Evolutionary conservation across 2,797 vertebrate species (phyloP).

Genomic region (Enteromius trimaculatus): DNA sequence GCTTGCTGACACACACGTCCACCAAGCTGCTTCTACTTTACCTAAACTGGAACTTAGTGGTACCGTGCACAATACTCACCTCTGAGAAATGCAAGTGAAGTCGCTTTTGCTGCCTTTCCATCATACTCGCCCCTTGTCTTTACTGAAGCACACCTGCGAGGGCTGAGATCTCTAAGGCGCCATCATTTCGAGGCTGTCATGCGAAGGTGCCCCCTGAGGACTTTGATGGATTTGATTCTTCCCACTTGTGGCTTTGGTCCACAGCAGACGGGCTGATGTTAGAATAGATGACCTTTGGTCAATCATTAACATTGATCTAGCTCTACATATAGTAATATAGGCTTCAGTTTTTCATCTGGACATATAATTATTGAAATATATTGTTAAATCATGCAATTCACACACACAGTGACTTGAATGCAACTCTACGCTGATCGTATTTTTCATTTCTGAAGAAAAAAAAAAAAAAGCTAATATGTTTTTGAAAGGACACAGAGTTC

Average conservation of each 20-base stretch:
- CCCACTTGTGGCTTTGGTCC: conserved; percentile 30
- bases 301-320: conserved; percentile 25
- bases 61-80: conserved; percentile 33
- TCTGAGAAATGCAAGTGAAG: conserved; percentile 32
- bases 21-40: conserved; percentile 42
- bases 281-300: conserved; percentile 5
- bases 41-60: conserved; percentile 34
- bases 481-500: background rate
- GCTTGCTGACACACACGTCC: conserved; percentile 46
- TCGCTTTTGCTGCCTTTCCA: conserved; percentile 33
- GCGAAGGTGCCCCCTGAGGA: conserved; percentile 32
- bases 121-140: conserved; percentile 29
- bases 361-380: background rate
- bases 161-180: conserved; percentile 19
- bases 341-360: background rate
- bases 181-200: conserved; percentile 34
- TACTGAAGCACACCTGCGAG: conserved; percentile 27
- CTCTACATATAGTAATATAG: background rate
- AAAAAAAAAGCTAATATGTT: background rate
- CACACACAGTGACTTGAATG: background rate
- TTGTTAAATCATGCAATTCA: background rate
- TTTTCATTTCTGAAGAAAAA: background rate
- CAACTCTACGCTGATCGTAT: no score
- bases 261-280: background rate
- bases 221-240: conserved; percentile 32